Base-by-base conservation (phyloP, 1,140 invertebrate species). In the Drosophila bipectinata region DNA sequence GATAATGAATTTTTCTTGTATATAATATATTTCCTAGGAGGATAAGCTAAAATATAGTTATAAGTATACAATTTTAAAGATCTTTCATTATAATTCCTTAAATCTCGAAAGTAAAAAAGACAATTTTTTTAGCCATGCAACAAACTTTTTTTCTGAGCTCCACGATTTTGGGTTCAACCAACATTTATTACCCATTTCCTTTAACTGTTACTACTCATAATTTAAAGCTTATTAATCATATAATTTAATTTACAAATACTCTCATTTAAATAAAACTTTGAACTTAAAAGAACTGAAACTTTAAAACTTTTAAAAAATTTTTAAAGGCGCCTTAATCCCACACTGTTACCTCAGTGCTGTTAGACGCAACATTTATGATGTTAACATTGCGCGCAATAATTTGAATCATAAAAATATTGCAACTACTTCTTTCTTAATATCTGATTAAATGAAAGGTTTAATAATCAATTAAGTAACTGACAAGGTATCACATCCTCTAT, bases 401-500 rank as follows among this genome's bases (percentile, higher is more conserved):
- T 37, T 4, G 34, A 37, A 37, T 37, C 34, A n/a, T 37, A 4
- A 12, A 12, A 34, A 37, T 37, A 12, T 3, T 37, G 10, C 4
- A 12, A 12, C 10, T 10, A 37, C 34, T 37, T 44, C 15, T 2
- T 8, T 8, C 41, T 44, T 44, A 44, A 18, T 5, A 44, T 14
- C 37, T 41, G 26, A 15, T 48, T 49, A 41, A 26, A 10, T 24
- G 39, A 39, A 30, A 3, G 5, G 6, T 28, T 7, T 18, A 18
- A 44, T 3, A 37, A n/a, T 37, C 34, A 37, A n/a, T 37, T 37
- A 37, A 66, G 51, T 6, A 83, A 39, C 28, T 79, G 83, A 9
- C 66, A 85, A 0, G 82, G 74, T 0, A 44, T 54, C 9, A 91
- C 73, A 77, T 91, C 89, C 12, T 83, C 90, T 45, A 91, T 87